A percentile compares a stretch with the other conserved stretches of the same genome.
Evolutionary conservation across 2,797 vertebrate genomes (phyloP).

Genomic region (Diplodus puntazzo): DNA sequence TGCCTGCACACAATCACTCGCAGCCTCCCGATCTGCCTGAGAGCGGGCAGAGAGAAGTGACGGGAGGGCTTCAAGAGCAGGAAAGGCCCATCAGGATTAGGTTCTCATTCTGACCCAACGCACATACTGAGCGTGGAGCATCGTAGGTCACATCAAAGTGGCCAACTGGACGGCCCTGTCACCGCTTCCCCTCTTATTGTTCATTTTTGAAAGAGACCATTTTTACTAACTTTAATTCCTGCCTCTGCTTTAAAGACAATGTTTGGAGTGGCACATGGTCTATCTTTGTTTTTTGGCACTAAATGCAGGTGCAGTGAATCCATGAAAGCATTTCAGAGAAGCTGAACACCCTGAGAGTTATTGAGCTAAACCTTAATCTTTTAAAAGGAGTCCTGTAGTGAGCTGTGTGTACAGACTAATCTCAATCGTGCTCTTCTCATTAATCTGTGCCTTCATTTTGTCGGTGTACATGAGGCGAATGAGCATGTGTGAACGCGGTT

Average conservation of each 20-base stretch:
- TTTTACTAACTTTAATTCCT: slow-evolving; percentile 59
- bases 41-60: slow-evolving; percentile 42
- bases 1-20: slow-evolving; percentile 78
- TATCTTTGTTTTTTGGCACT: slow-evolving; percentile 48
- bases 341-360: slow-evolving; percentile 12
- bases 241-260: slow-evolving; percentile 44
- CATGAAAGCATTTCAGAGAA: slow-evolving; percentile 39
- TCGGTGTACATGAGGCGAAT: slow-evolving; percentile 52
- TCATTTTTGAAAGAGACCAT: slow-evolving; percentile 50
- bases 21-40: slow-evolving; percentile 61
- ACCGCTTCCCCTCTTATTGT: neutral
- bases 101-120: slow-evolving; percentile 57
- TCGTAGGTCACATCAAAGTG: slow-evolving; percentile 42
- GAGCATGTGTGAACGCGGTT: slow-evolving; percentile 67
- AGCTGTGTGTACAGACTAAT: slow-evolving; percentile 55
- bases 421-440: slow-evolving; percentile 73
- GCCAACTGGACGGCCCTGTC: slow-evolving; percentile 27
- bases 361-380: slow-evolving; percentile 19
- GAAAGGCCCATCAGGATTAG: slow-evolving; percentile 42
- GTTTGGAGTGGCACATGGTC: slow-evolving; percentile 38
- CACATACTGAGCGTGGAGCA: slow-evolving; percentile 35
- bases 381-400: slow-evolving; percentile 37
- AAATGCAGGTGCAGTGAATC: slow-evolving; percentile 38
- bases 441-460: slow-evolving; percentile 81
- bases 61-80: slow-evolving; percentile 34